Base-by-base conservation (phyloP, 2,113 vertebrate species). In the Callionymus lyra region DNA sequence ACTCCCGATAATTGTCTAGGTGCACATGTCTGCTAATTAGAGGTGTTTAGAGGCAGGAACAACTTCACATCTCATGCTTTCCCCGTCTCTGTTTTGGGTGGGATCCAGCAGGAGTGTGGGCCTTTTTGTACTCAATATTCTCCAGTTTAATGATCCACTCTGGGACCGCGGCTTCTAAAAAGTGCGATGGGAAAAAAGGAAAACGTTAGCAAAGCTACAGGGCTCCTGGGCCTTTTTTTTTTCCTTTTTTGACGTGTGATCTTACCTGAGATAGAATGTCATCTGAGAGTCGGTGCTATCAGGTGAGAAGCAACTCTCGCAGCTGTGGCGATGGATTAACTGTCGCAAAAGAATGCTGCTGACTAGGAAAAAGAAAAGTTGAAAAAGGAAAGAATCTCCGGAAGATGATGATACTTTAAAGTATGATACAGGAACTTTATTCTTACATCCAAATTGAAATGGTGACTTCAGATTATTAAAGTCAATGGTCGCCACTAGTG, bases 131-230 rank as follows among this genome's bases (percentile, higher is more conserved):
- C 40, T 55, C 18, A 40, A 42, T 59, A 67, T 67, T 61, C 67
- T 73, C 57, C 38, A n/a, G 67, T 72, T 76, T 80, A 80, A 80
- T 72, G 70, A 80, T 74, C 72, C 77, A 72, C 74, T 68, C 54
- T 65, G 74, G 71, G 74, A 75, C 64, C 38, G 10, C 18, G 56
- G 51, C 65, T 68, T 72, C 73, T 43, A 2, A 58, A 65, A 53
- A 27, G 55, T 39, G 64, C 42, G 71, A 38, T 27, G 21, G 21
- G 21, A 27, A 27, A 27, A 27, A 27, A n/a, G n/a, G 50, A 44
- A 63, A 69, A 65, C 62, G 48, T 62, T 48, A 53, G 60, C 13
- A 58, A 27, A 53, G 68, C 57, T 56, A 43, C 53, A 8, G 56
- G 62, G 59, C 72, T 51, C 67, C 62, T 49, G 76, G 67, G 72